A percentile compares a stretch with the other conserved stretches of the same genome.
Conservation (phyloP, 2,888 invertebrate genomes). For the Thera britannica region DNA sequence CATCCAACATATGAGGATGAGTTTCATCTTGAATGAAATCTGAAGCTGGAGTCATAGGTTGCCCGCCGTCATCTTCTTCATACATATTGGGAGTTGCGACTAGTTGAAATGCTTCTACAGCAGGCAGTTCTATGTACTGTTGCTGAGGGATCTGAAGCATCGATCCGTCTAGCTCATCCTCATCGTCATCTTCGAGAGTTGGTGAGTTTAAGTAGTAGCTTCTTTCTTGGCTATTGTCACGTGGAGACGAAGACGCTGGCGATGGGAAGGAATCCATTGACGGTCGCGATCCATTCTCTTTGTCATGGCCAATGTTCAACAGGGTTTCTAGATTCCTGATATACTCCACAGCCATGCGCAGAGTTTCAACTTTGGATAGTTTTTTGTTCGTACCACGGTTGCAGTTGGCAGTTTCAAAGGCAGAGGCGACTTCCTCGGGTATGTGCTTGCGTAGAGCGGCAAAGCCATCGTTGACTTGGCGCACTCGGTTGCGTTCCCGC, state of each 20-base stretch:
- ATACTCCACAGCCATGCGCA: constrained; percentile 96
- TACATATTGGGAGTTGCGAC: constrained; percentile 84
- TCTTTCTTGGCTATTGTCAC: constrained; percentile 73
- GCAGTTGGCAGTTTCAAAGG: constrained; percentile 87
- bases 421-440: constrained; percentile 91
- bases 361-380: constrained; percentile 94
- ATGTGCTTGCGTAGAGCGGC: constrained; percentile 94
- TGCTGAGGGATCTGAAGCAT: constrained; percentile 77
- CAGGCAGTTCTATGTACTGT: constrained; percentile 85
- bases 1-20: constrained; percentile 77
- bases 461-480: constrained; percentile 96
- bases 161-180: constrained; percentile 75
- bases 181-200: constrained; percentile 76
- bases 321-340: constrained; percentile 92
- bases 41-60: constrained; percentile 81
- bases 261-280: constrained; percentile 81
- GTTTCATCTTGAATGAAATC: constrained; percentile 80
- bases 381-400: constrained; percentile 90
- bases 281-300: constrained; percentile 71
- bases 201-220: constrained; percentile 77
- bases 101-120: constrained; percentile 86
- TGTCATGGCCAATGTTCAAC: constrained; percentile 87
- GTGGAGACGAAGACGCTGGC: constrained; percentile 79
- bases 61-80: constrained; percentile 86
- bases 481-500: constrained; percentile 95